Conservation (phyloP, 2,113 vertebrate species). For the Sorex fumeus region DNA sequence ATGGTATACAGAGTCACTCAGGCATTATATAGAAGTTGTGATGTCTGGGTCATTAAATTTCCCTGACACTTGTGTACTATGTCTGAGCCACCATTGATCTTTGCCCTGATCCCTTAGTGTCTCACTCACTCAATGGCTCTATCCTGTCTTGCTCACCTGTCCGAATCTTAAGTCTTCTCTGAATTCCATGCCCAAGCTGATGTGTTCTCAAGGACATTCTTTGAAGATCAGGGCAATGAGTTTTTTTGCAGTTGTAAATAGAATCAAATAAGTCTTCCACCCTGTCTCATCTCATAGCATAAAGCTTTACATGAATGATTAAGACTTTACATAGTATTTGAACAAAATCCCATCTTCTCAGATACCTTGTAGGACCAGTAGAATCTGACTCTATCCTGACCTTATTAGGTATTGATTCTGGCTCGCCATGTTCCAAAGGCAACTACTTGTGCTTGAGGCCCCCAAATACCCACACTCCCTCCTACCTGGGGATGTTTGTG, state of each 20-base stretch:
- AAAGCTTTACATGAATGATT: background rate
- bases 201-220: slow-evolving; percentile 25
- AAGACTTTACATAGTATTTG: background rate
- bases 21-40: background rate
- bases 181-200: background rate
- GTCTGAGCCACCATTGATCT: background rate
- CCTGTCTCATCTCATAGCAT: background rate
- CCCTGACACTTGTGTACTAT: background rate
- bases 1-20: background rate
- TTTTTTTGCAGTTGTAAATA: background rate
- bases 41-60: background rate
- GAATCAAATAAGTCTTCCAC: background rate
- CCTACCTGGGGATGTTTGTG: background rate
- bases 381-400: background rate
- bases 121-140: background rate
- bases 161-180: background rate
- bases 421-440: background rate
- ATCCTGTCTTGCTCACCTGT: background rate
- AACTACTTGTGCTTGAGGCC: background rate
- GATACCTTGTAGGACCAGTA: background rate
- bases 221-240: slow-evolving; percentile 2
- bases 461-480: background rate
- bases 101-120: background rate
- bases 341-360: background rate
- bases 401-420: background rate